Evolutionary conservation across 2,797 vertebrate genomes (phyloP).

Genomic region (Euphonia xanthogaster): DNA sequence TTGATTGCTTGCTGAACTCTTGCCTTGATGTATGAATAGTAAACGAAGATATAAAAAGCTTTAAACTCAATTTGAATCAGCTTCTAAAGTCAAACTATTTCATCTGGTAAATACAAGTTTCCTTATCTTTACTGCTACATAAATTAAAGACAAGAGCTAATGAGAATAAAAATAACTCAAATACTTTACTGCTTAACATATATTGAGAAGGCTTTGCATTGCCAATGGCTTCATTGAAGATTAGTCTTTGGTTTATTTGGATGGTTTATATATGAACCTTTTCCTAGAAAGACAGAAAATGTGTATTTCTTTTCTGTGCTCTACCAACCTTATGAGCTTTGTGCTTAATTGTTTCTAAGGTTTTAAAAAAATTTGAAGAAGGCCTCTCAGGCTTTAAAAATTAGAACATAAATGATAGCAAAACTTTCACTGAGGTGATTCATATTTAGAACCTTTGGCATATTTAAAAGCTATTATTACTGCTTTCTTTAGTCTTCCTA

Average conservation of each 20-base stretch:
- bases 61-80: constrained; percentile 45
- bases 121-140: neutral
- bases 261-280: neutral
- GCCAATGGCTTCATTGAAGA: neutral
- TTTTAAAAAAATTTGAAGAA: neutral
- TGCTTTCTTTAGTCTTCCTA: neutral
- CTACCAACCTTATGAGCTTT: neutral
- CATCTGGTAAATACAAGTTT: neutral
- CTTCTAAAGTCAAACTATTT: neutral
- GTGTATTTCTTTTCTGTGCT: neutral
- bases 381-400: neutral
- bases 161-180: neutral
- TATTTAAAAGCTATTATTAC: neutral
- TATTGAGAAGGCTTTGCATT: neutral
- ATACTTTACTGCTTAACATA: neutral
- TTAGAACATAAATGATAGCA: neutral
- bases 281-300: neutral
- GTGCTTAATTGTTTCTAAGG: neutral
- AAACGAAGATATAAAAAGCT: constrained; percentile 51
- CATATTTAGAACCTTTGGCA: neutral
- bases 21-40: constrained; percentile 44
- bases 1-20: constrained; percentile 49
- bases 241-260: neutral
- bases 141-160: neutral
- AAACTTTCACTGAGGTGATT: neutral